Evolutionary conservation across 2,888 invertebrate species (phyloP), one percentile per base, ranked within the genome.

Genomic region (Eupithecia subfuscata): DNA sequence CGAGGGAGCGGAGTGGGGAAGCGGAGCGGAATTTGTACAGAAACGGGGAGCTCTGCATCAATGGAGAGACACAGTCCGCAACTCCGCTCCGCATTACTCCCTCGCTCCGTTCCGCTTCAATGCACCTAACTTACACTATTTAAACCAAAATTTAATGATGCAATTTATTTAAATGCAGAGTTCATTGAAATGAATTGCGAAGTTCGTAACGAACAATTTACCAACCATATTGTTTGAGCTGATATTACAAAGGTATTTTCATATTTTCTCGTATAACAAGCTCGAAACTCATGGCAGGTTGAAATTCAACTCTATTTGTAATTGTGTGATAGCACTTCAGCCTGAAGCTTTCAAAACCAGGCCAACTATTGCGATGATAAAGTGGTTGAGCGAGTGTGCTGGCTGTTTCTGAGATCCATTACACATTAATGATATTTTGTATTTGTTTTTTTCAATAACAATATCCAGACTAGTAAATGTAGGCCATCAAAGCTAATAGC

Each of bases 251-350:
- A 68, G 68, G 79, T 68, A 68, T 68, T 22, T 43, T 45, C 80
- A 78, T 82, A 81, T 79, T 78, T 79, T 69, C 78, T 34, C 40
- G 68, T n/a, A 11, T 68, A 68, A 68, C 67, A 68, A 45, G 16
- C 60, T 60, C 30, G 5, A 40, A 69, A 25, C 40, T 30, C 63
- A 64, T 72, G 71, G 40, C 52, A 52, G 69, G 43, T 63, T 69
- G 71, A 69, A 75, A 64, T 75, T 72, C 69, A 69, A 64, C 71
- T 69, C 69, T 71, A 69, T 68, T 75, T 71, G 75, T 30, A 69
- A 60, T 64, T 43, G 69, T 69, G 69, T 64, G 52, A 71, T 75
- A 52, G 60, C 40, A 69, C 75, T 75, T 63, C 25, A 71, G 22
- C n/a, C 65, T 37, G 65, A 65, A 65, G 63, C 71, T 71, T 71